A percentile compares a stretch with the other conserved stretches of the same genome.
phyloP scores from a whole-genome alignment of 2,797 vertebrate genomes.

The Gouania willdenowi region DNA sequence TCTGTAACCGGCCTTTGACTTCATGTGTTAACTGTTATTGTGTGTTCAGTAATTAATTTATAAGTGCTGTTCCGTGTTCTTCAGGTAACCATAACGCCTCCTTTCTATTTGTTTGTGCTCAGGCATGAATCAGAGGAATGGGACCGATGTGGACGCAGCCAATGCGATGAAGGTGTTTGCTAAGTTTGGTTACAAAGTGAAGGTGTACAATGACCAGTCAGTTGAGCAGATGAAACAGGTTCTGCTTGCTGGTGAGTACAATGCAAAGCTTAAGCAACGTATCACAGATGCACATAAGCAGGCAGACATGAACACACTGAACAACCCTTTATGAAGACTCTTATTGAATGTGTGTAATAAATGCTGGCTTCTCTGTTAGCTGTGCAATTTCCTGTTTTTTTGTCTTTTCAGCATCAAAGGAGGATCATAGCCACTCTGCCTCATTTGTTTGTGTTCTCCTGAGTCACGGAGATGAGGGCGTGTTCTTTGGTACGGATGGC shows the following conservation, averaged over 20 bases:
- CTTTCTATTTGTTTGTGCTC: too few species aligned
- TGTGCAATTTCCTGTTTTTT: not conserved
- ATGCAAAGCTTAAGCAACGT: not conserved
- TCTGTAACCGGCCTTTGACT: too few species aligned
- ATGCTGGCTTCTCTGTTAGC: too few species aligned
- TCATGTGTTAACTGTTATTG: too few species aligned
- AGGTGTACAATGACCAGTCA: conserved; percentile 74
- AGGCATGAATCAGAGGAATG: conserved; percentile 80
- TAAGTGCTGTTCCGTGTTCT: too few species aligned
- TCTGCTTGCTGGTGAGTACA: conserved; percentile 57
- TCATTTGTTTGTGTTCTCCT: conserved; percentile 75
- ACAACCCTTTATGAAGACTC: too few species aligned
- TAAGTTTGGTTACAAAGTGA: conserved; percentile 72
- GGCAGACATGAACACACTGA: too few species aligned
- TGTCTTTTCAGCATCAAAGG: conserved; percentile 52
- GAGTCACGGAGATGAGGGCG: conserved; percentile 79
- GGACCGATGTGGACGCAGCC: conserved; percentile 76
- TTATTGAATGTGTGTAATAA: too few species aligned
- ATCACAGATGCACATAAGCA: too few species aligned
- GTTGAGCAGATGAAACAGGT: conserved; percentile 58
- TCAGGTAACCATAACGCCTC: too few species aligned
- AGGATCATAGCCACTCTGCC: conserved; percentile 69
- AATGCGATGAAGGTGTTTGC: conserved; percentile 66
- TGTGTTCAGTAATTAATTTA: too few species aligned
- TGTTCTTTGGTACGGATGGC: conserved; percentile 74